Percentiles rank a stretch among this genome's conserved stretches.
phyloP scores from a whole-genome alignment of 2,888 invertebrate species.

The Mythimna loreyi region DNA sequence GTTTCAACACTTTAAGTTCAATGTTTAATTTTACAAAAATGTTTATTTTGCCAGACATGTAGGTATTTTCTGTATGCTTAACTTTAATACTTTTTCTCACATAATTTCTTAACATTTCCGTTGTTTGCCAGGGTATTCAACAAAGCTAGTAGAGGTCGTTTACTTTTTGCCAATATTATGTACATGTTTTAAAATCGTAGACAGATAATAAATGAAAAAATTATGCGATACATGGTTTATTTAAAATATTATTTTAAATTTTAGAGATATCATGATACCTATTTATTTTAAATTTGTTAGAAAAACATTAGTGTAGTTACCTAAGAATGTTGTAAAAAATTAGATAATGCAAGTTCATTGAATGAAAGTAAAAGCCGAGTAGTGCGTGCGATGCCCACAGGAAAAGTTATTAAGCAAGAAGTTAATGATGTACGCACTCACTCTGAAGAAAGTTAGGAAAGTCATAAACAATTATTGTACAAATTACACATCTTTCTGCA shows the following conservation, averaged over 20 bases:
- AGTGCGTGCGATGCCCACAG: slow-evolving; percentile 23
- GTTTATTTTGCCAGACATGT: slow-evolving; percentile 13
- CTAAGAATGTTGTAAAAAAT: slow-evolving; percentile 1
- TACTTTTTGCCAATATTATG: slow-evolving; percentile 12
- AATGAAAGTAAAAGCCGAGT: slow-evolving; percentile 39
- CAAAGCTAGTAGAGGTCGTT: slow-evolving; percentile 27
- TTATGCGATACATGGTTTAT: slow-evolving; percentile 12
- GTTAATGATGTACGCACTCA: slow-evolving; percentile 34
- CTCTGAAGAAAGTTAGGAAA: slow-evolving; percentile 56
- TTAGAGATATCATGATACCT: background rate
- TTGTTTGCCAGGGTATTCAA: slow-evolving; percentile 12
- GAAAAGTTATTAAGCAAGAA: slow-evolving; percentile 31
- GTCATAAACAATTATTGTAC: slow-evolving; percentile 44
- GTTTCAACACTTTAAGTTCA: background rate
- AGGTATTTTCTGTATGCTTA: slow-evolving; percentile 9
- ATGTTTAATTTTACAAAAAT: slow-evolving; percentile 2
- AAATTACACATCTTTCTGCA: slow-evolving; percentile 53
- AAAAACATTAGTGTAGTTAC: background rate
- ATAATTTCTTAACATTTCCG: slow-evolving; percentile 31
- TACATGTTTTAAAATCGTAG: background rate
- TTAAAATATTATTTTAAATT: background rate
- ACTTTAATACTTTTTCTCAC: slow-evolving; percentile 14
- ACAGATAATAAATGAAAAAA: slow-evolving; percentile 28
- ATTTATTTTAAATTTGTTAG: background rate
- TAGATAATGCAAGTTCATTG: background rate